Percentiles rank a stretch among this genome's conserved stretches.
phyloP scores from a whole-genome alignment of 2,113 vertebrate genomes.

The Serinus canaria region DNA sequence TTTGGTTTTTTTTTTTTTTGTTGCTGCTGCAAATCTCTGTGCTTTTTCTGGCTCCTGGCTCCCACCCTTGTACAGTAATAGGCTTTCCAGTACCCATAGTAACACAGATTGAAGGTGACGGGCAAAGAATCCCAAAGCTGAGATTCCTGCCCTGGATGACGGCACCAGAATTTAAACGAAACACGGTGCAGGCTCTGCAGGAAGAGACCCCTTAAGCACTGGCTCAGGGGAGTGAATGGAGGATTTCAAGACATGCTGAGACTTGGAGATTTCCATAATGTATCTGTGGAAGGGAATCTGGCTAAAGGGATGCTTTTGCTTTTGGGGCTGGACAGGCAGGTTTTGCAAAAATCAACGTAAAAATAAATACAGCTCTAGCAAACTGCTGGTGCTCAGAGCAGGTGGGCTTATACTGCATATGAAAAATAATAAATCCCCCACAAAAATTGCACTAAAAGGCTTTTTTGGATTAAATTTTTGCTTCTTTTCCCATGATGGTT shows the following conservation, averaged over 20 bases:
- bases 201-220: not conserved
- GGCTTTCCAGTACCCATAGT: constrained; percentile 63
- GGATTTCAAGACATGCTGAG: not conserved
- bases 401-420: not conserved
- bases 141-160: constrained; percentile 43
- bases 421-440: not conserved
- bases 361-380: not conserved
- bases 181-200: not conserved
- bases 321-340: not conserved
- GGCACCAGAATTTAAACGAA: constrained; percentile 40
- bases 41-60: constrained; percentile 3
- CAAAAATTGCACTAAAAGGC: not conserved
- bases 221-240: not conserved
- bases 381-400: not conserved
- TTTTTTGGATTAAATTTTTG: not conserved
- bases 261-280: not conserved
- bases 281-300: not conserved
- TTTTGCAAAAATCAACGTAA: not conserved
- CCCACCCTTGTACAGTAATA: constrained; percentile 35
- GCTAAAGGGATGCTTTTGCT: not conserved
- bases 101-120: constrained; percentile 45
- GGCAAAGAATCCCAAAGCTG: constrained; percentile 53
- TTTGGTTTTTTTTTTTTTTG: not conserved
- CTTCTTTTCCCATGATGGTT: not conserved
- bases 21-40: not conserved